Conservation (phyloP, 1,140 invertebrate species). For the Drosophila arawakana region DNA sequence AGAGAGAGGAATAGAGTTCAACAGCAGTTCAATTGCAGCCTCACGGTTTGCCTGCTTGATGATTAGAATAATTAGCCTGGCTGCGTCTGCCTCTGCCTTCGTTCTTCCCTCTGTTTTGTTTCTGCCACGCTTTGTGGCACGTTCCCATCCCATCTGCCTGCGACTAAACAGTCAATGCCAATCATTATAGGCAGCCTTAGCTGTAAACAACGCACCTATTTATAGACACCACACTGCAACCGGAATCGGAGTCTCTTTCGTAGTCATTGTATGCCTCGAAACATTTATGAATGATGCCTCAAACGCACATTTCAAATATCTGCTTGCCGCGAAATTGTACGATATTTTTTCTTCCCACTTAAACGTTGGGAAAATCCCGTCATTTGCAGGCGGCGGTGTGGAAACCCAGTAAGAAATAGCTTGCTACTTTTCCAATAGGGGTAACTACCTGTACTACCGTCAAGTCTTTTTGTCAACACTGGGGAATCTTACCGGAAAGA, state of each 20-base stretch:
- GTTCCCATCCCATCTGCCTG: constrained; percentile 40
- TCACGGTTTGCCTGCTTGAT: constrained; percentile 29
- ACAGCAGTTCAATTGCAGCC: constrained; percentile 73
- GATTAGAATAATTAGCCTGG: not conserved
- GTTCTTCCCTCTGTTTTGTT: constrained; percentile 38
- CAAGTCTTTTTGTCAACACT: not conserved
- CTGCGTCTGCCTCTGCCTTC: constrained; percentile 29
- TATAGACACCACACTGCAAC: constrained; percentile 50
- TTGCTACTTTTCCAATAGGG: constrained; percentile 28
- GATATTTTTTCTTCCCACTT: not conserved
- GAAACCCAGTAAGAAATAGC: not conserved
- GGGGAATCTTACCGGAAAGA: constrained; percentile 8
- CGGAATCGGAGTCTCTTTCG: constrained; percentile 23
- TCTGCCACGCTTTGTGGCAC: constrained; percentile 60
- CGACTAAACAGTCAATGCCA: constrained; percentile 46
- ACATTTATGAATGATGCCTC: constrained; percentile 41
- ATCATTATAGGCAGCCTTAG: constrained; percentile 43
- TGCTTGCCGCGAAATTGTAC: constrained; percentile 24
- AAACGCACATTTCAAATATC: constrained; percentile 24
- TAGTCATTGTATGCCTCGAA: constrained; percentile 52
- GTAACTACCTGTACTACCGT: not conserved
- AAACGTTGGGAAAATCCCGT: not conserved
- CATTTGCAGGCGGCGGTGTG: not conserved
- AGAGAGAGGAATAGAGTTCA: constrained; percentile 38
- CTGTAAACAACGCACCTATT: constrained; percentile 60